Evolutionary conservation across 1,140 invertebrate species (phyloP).

Genomic region (Lethocerus indicus): DNA sequence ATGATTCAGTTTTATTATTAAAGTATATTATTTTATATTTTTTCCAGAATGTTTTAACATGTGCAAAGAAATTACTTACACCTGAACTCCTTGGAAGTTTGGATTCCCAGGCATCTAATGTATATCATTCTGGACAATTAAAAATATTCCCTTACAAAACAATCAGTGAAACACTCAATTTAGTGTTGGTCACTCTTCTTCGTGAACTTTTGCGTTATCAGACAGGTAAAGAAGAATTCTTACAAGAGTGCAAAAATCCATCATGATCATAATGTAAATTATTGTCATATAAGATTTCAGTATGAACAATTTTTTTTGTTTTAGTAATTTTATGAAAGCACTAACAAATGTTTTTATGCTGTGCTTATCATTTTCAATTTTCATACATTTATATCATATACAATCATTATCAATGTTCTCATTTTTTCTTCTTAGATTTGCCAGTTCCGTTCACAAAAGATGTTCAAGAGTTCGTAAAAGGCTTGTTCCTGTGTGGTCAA

Average conservation of each 20-base stretch:
- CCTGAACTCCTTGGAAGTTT: slow-evolving; percentile 67
- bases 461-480: slow-evolving; percentile 79
- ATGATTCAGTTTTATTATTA: slow-evolving; percentile 3
- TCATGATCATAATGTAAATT: neutral
- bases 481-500: slow-evolving; percentile 78
- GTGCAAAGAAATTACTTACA: slow-evolving; percentile 75
- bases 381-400: too few species aligned
- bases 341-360: slow-evolving; percentile 1
- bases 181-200: slow-evolving; percentile 82
- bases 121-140: slow-evolving; percentile 42
- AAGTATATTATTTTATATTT: neutral
- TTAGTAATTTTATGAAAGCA: neutral
- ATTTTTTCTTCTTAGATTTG: slow-evolving; percentile 39
- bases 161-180: slow-evolving; percentile 85
- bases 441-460: slow-evolving; percentile 82
- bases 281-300: neutral
- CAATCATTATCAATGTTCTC: neutral
- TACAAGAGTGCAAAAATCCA: too few species aligned
- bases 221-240: slow-evolving; percentile 31
- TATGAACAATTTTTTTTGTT: neutral
- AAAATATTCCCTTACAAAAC: slow-evolving; percentile 74
- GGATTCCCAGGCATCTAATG: slow-evolving; percentile 67
- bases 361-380: too few species aligned
- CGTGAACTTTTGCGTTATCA: slow-evolving; percentile 82
- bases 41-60: slow-evolving; percentile 48